Evolutionary conservation across 1,140 invertebrate genomes (phyloP).

Genomic region (Prorops nasuta): DNA sequence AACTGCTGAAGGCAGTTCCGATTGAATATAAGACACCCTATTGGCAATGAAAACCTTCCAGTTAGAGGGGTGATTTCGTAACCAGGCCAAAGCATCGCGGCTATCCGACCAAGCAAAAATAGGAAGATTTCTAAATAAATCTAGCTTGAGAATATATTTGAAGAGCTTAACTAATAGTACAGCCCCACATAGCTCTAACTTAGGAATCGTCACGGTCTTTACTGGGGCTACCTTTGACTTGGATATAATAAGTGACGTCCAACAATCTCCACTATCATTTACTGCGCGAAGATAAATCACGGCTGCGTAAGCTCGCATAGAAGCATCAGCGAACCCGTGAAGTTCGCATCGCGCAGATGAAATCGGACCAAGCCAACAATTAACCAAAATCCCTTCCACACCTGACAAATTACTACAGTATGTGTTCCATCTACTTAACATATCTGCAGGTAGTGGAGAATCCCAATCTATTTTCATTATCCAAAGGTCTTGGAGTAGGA

Average conservation of each 20-base stretch:
- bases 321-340: conserved; percentile 27
- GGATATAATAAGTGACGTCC: conserved; percentile 17
- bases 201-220: no score
- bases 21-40: neutral
- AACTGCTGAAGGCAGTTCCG: neutral
- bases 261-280: neutral
- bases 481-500: conserved; percentile 27
- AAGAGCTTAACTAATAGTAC: conserved; percentile 18
- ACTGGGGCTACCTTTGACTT: conserved; percentile 34
- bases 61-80: no score
- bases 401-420: conserved; percentile 1
- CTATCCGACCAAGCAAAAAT: conserved; percentile 35
- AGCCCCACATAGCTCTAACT: no score
- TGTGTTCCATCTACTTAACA: conserved; percentile 1
- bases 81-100: conserved; percentile 20
- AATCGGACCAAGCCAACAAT: conserved; percentile 14
- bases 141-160: neutral
- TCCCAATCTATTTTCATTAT: conserved; percentile 34
- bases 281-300: conserved; percentile 17
- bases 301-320: conserved; percentile 13
- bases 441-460: conserved; percentile 7
- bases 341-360: neutral
- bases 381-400: neutral
- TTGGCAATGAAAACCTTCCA: neutral
- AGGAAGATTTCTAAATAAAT: conserved; percentile 9